A percentile compares a stretch with the other conserved stretches of the same genome.
Conservation (phyloP, 2,888 invertebrate genomes). For the Rhamphomyia laevipes region DNA sequence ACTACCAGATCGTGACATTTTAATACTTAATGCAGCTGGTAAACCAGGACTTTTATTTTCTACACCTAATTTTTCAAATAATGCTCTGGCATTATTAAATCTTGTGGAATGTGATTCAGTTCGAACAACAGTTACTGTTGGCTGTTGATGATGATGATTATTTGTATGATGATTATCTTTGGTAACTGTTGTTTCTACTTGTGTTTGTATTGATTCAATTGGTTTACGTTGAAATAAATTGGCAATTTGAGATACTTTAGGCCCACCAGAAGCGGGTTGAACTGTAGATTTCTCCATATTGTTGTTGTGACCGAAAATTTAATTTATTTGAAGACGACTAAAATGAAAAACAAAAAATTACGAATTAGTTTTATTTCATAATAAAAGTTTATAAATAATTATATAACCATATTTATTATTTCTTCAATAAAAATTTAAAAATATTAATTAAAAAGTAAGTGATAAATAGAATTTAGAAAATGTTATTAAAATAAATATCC, state of each 20-base stretch:
- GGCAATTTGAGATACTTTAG: constrained; percentile 83
- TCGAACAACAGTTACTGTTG: constrained; percentile 62
- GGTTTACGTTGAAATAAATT: constrained; percentile 74
- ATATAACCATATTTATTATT: neutral
- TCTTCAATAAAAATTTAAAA: too few relatives aligned
- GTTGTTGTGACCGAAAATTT: neutral
- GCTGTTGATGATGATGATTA: constrained; percentile 15
- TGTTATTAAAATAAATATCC: too few relatives aligned
- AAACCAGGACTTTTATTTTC: constrained; percentile 44
- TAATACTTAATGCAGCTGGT: constrained; percentile 24
- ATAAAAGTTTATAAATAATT: neutral
- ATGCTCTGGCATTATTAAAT: constrained; percentile 81
- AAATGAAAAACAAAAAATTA: neutral
- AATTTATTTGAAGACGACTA: neutral
- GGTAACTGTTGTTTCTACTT: constrained; percentile 23
- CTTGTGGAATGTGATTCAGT: constrained; percentile 83
- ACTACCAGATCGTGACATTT: constrained; percentile 33
- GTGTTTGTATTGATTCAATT: constrained; percentile 37
- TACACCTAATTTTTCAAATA: constrained; percentile 80
- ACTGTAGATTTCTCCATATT: neutral
- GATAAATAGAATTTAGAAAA: too few relatives aligned
- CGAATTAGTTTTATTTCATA: neutral
- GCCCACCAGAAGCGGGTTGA: constrained; percentile 51
- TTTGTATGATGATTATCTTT: constrained; percentile 20
- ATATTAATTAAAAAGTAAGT: too few relatives aligned